Conservation (phyloP, 2,888 invertebrate species). For the Syrista parreyssii region DNA sequence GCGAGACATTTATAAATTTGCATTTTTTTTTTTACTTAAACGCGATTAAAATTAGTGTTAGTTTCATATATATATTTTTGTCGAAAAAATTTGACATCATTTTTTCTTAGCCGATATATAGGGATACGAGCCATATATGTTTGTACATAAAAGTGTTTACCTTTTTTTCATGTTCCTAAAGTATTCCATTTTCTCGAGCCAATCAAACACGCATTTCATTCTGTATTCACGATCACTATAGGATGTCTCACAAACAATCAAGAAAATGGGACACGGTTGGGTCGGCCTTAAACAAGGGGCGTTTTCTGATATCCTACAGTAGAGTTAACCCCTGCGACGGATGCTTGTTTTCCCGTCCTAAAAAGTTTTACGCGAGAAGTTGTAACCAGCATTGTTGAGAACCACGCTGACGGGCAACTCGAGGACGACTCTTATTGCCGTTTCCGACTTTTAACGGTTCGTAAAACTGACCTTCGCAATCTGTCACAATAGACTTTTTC, state of each 20-base stretch:
- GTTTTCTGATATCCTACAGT: neutral
- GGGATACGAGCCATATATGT: neutral
- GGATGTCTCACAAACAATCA: neutral
- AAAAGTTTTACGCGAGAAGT: neutral
- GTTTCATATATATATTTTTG: neutral
- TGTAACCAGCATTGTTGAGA: neutral
- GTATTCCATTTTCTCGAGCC: neutral
- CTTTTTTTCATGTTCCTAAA: neutral
- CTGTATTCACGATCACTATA: neutral
- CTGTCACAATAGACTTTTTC: neutral
- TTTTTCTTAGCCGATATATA: neutral
- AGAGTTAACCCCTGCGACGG: neutral
- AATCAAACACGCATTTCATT: neutral
- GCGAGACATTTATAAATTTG: too few species aligned
- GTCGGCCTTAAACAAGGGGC: neutral
- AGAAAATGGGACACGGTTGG: neutral
- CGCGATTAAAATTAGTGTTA: too few species aligned
- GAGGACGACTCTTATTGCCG: neutral
- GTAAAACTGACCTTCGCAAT: slow-evolving; percentile 16
- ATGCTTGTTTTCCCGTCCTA: neutral
- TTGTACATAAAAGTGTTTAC: neutral
- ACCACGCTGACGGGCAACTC: neutral
- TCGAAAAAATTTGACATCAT: neutral
- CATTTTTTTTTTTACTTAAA: neutral
- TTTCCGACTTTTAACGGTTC: slow-evolving; percentile 15